Percentiles rank a stretch among this genome's conserved stretches.
Conservation (phyloP, 2,797 vertebrate species). For the Pitangus sulphuratus region DNA sequence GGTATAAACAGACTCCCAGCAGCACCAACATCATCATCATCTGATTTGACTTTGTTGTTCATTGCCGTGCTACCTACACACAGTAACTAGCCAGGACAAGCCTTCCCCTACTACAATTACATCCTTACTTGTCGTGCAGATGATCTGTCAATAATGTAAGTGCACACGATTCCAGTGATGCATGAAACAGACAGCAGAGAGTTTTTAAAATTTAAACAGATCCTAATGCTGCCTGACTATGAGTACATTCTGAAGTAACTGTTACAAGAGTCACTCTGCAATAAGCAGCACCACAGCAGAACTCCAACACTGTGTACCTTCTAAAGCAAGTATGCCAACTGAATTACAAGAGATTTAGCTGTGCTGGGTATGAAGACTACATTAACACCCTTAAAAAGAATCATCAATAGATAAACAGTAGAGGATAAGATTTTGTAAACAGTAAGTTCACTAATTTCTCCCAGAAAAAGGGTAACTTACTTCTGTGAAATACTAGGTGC, state of each 20-base stretch:
- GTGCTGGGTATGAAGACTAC: neutral
- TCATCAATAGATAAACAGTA: neutral
- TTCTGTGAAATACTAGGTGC: neutral
- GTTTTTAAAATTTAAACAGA: neutral
- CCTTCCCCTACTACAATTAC: neutral
- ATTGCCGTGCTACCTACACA: accelerated
- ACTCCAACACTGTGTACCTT: neutral
- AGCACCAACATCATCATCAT: neutral
- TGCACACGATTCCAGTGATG: neutral
- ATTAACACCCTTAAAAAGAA: neutral
- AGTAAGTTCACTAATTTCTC: neutral
- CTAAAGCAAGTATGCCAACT: neutral
- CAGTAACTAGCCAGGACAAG: neutral
- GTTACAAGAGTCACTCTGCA: neutral
- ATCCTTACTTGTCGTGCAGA: neutral
- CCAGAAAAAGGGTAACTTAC: neutral
- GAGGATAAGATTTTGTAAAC: neutral
- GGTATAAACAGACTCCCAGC: neutral
- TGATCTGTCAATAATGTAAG: neutral
- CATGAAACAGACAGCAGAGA: neutral
- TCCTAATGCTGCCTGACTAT: neutral
- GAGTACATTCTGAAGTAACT: neutral
- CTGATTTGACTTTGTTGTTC: neutral
- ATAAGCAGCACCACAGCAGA: neutral
- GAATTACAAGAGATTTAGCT: neutral